Evolutionary conservation across 1,140 invertebrate species (phyloP).

Genomic region (Magallana gigas): DNA sequence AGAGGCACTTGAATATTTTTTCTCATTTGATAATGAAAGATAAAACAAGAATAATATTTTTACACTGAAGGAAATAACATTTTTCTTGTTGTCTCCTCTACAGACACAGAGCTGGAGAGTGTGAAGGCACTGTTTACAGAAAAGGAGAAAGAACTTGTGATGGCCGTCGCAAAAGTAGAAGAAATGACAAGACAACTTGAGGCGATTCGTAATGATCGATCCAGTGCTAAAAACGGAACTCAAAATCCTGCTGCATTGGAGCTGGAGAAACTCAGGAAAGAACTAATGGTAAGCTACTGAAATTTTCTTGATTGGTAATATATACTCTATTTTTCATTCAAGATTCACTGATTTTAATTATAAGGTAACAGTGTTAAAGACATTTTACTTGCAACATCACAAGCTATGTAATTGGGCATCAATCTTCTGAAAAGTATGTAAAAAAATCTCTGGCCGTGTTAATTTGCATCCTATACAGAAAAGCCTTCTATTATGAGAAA

Average conservation of each 20-base stretch:
- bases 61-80: not conserved
- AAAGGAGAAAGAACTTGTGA: constrained; percentile 96
- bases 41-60: not conserved
- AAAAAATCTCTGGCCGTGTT: too few relatives aligned
- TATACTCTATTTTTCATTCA: not conserved
- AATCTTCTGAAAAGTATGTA: too few relatives aligned
- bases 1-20: not conserved
- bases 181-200: constrained; percentile 95
- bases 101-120: constrained; percentile 95
- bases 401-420: too few relatives aligned
- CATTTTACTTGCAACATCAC: too few relatives aligned
- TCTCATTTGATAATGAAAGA: too few relatives aligned
- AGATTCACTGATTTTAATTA: too few relatives aligned
- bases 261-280: constrained; percentile 90
- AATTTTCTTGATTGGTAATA: not conserved
- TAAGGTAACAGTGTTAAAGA: too few relatives aligned
- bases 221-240: constrained; percentile 78
- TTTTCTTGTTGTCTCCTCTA: not conserved
- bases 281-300: constrained; percentile 89
- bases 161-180: constrained; percentile 97
- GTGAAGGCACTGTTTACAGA: constrained; percentile 97
- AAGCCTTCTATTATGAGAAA: too few relatives aligned
- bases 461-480: too few relatives aligned
- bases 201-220: constrained; percentile 85
- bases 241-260: constrained; percentile 86